Evolutionary conservation across 1,140 invertebrate genomes (phyloP).

Genomic region (Papilio dardanus): DNA sequence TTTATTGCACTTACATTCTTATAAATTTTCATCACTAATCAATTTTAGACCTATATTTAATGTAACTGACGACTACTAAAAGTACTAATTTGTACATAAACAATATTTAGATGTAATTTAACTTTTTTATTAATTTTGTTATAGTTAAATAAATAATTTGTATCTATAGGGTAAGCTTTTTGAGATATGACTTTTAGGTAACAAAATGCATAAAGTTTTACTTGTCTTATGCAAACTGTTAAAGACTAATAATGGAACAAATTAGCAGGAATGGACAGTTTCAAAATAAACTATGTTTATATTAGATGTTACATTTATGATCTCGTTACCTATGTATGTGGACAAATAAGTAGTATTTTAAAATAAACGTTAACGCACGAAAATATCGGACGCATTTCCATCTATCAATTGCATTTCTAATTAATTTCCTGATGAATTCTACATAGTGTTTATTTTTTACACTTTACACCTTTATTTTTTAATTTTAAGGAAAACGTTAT

Average conservation of each 20-base stretch:
- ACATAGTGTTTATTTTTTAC: not conserved
- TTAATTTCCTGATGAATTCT: not conserved
- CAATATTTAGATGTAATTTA: slow-evolving; percentile 5
- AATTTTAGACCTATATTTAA: not conserved
- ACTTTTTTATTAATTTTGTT: not conserved
- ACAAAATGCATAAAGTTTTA: not conserved
- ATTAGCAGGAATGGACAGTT: not conserved
- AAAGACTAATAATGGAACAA: not conserved
- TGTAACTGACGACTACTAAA: slow-evolving; percentile 4
- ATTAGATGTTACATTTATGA: slow-evolving; percentile 34
- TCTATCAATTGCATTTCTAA: not conserved
- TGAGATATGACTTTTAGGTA: not conserved
- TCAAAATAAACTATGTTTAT: not conserved
- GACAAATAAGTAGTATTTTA: slow-evolving; percentile 1
- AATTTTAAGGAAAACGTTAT: no score
- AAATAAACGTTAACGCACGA: not conserved
- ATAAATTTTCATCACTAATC: slow-evolving; percentile 16
- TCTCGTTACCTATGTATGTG: slow-evolving; percentile 34
- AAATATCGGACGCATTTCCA: not conserved
- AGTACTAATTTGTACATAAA: slow-evolving; percentile 27
- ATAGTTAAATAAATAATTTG: slow-evolving; percentile 8
- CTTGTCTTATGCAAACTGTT: not conserved
- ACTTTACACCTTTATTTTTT: no score
- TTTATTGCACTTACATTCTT: slow-evolving; percentile 32
- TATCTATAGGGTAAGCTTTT: not conserved